A percentile compares a stretch with the other conserved stretches of the same genome.
These are phyloP conservation scores for Diaphora mendica DNA, from an alignment of 2,888 invertebrate species.

Conservation along the genomic window DNA sequence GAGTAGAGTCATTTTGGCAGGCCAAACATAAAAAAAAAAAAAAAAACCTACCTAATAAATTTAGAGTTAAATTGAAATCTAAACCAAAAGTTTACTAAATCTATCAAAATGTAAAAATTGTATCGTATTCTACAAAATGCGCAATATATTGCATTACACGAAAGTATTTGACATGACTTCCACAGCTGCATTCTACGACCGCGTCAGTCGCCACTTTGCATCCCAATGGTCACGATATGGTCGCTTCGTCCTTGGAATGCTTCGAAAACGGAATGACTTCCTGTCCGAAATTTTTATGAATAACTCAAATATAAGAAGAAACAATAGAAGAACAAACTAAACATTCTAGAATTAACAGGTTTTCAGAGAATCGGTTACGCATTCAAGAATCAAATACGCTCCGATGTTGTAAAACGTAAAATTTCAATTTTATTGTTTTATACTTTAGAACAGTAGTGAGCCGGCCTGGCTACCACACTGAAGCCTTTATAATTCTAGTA, in stretches of 20 bases:
- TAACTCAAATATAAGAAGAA: too few species aligned
- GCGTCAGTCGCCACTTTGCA: neutral
- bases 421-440: neutral
- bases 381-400: neutral
- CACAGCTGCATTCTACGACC: neutral
- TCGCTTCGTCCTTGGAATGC: neutral
- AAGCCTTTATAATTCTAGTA: too few species aligned
- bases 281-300: neutral
- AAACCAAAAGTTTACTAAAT: neutral
- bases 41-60: too few species aligned
- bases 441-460: neutral
- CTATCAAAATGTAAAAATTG: neutral
- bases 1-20: too few species aligned
- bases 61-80: too few species aligned
- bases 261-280: neutral
- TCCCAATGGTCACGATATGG: too few species aligned
- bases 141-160: neutral
- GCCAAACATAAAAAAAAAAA: too few species aligned
- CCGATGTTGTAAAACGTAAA: neutral
- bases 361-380: too few species aligned
- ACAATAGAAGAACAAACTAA: too few species aligned
- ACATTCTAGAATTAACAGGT: too few species aligned
- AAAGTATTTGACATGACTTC: neutral
- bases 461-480: too few species aligned
- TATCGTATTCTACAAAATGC: neutral